These are phyloP conservation scores for Thereva nobilitata DNA, from an alignment of 2,888 invertebrate genomes.

Conservation along the genomic window DNA sequence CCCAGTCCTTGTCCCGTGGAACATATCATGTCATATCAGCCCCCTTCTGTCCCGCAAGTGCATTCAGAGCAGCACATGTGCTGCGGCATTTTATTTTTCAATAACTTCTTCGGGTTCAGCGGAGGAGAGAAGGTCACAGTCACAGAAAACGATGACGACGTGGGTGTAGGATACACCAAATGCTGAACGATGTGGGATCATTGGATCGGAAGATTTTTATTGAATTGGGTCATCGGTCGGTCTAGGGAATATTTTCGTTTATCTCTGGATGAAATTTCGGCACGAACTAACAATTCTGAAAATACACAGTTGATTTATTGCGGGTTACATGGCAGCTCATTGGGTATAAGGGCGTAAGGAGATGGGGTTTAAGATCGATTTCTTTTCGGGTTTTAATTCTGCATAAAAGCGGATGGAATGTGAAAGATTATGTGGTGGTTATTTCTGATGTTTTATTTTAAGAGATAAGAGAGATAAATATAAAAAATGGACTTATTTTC, in stretches of 20 bases:
- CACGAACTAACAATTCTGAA: constrained; percentile 21
- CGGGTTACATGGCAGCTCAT: not conserved
- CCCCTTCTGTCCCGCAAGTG: not conserved
- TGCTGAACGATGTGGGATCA: constrained; percentile 11
- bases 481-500: no score
- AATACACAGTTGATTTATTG: constrained; percentile 24
- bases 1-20: no score
- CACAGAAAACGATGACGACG: constrained; percentile 1
- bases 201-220: constrained; percentile 31
- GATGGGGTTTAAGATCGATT: no score
- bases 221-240: constrained; percentile 29
- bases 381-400: no score
- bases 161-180: constrained; percentile 9
- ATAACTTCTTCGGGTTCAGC: constrained; percentile 21
- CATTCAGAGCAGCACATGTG: not conserved
- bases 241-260: constrained; percentile 12
- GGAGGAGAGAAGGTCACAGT: constrained; percentile 21
- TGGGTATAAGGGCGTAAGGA: no score
- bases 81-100: constrained; percentile 19
- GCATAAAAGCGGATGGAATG: no score
- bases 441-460: no score
- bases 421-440: no score
- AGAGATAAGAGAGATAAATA: no score
- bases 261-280: constrained; percentile 20
- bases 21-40: no score